Evolutionary conservation across 2,797 vertebrate genomes (phyloP).

Genomic region (Gymnodraco acuticeps): DNA sequence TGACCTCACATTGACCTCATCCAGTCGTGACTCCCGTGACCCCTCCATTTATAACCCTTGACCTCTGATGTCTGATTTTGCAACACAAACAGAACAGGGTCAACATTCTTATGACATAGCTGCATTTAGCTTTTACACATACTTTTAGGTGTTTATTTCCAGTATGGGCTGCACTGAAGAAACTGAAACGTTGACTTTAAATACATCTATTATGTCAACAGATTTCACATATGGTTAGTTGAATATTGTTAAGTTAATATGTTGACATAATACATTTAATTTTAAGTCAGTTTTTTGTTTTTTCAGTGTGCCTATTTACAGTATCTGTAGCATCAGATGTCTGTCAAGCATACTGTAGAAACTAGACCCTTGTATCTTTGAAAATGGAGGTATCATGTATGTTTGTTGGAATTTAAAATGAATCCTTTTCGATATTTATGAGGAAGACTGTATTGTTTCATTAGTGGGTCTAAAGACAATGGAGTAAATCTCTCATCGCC

Average conservation of each 20-base stretch:
- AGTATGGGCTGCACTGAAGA: background rate
- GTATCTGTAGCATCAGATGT: no score
- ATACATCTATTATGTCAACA: no score
- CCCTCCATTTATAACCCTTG: conserved; percentile 59
- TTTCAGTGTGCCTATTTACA: background rate
- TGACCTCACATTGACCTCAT: conserved; percentile 77
- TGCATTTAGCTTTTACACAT: background rate
- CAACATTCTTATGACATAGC: conserved; percentile 17
- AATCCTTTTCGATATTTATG: background rate
- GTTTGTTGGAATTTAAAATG: background rate
- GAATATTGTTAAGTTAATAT: no score
- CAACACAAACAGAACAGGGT: conserved; percentile 42
- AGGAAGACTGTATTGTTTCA: conserved; percentile 10
- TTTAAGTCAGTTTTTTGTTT: no score
- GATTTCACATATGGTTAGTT: no score
- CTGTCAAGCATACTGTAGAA: background rate
- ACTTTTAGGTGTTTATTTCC: conserved; percentile 2
- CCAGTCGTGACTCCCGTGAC: conserved; percentile 62
- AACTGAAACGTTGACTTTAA: no score
- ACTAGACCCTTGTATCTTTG: background rate
- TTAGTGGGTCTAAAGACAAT: background rate
- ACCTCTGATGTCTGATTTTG: conserved; percentile 44
- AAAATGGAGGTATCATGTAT: background rate
- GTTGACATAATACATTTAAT: no score
- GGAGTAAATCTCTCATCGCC: conserved; percentile 17